Evolutionary conservation across 2,797 vertebrate species (phyloP).

Genomic region (Mallotus villosus): DNA sequence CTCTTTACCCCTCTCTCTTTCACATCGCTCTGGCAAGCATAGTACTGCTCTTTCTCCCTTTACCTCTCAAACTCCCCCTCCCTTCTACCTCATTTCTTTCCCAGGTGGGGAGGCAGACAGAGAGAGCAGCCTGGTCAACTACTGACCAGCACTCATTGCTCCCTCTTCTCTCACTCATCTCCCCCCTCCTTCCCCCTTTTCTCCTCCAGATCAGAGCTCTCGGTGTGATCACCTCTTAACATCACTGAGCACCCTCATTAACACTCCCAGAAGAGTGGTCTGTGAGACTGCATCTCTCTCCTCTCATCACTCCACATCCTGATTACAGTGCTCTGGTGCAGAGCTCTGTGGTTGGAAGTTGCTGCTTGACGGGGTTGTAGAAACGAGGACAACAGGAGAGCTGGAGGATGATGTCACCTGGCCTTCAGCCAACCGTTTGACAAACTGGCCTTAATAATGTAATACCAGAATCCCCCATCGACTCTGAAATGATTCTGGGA

Average conservation of each 20-base stretch:
- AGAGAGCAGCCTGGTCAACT: too few relatives aligned
- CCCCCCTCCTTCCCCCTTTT: not conserved
- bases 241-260: not conserved
- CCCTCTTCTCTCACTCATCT: not conserved
- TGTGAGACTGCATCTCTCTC: not conserved
- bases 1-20: not conserved
- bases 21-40: not conserved
- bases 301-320: not conserved
- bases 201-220: not conserved
- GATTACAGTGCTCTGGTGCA: not conserved
- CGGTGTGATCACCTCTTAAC: not conserved
- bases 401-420: not conserved
- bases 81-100: not conserved
- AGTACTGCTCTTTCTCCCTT: not conserved
- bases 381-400: not conserved
- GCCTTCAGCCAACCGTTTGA: not conserved
- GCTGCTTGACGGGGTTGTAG: too few relatives aligned
- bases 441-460: not conserved
- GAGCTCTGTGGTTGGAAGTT: too few relatives aligned
- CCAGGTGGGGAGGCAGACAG: not conserved
- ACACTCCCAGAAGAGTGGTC: not conserved
- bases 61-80: not conserved
- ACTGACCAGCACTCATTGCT: not conserved
- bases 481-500: not conserved
- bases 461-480: not conserved